Evolutionary conservation across 2,113 vertebrate genomes (phyloP).

Genomic region (Tonatia bakeri): DNA sequence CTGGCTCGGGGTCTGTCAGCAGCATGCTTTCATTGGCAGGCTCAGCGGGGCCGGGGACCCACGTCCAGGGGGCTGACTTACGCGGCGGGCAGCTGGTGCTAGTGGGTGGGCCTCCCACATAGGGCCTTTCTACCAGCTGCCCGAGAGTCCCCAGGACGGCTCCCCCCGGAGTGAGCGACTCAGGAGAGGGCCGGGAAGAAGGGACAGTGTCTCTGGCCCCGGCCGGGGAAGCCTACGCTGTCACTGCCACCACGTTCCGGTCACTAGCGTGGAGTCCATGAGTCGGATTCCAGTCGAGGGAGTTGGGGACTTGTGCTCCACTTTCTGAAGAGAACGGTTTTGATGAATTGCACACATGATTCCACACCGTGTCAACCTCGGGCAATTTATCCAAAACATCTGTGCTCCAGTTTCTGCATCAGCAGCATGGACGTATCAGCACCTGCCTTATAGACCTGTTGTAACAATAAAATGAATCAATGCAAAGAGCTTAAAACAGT

Average conservation of each 20-base stretch:
- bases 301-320: not conserved
- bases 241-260: not conserved
- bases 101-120: not conserved
- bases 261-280: not conserved
- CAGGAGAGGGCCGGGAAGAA: not conserved
- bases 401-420: not conserved
- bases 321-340: not conserved
- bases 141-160: not conserved
- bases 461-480: not conserved
- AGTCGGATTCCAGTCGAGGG: not conserved
- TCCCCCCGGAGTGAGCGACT: not conserved
- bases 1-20: too few relatives aligned
- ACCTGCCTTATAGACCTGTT: not conserved
- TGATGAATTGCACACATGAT: not conserved
- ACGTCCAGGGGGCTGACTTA: not conserved
- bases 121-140: not conserved
- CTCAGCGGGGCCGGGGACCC: too few relatives aligned
- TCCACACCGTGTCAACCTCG: not conserved
- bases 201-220: accelerated
- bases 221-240: not conserved
- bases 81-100: not conserved
- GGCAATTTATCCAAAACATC: not conserved
- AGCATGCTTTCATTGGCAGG: too few relatives aligned
- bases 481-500: not conserved
- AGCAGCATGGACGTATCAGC: not conserved